Conservation (phyloP, 1,140 invertebrate genomes). For the Zaprionus camerounensis region DNA sequence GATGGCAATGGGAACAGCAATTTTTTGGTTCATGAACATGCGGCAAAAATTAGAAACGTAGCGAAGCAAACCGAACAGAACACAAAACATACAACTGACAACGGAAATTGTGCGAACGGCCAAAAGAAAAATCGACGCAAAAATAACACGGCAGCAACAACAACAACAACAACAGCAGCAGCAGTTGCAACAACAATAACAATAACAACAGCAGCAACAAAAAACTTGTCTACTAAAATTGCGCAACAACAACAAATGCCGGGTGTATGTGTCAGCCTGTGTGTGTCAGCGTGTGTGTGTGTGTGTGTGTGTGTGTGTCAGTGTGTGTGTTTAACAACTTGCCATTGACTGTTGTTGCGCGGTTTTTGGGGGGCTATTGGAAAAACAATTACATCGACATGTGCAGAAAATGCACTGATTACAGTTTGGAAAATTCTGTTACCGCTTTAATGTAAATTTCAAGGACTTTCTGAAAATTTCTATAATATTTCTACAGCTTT, state of each 20-base stretch:
- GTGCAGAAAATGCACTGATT: constrained; percentile 33
- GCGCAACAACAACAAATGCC: constrained; percentile 29
- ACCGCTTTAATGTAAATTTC: constrained; percentile 5
- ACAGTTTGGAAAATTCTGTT: constrained; percentile 13
- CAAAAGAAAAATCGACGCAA: constrained; percentile 58
- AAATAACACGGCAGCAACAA: constrained; percentile 40
- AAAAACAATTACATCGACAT: constrained; percentile 49
- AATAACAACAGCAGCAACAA: constrained; percentile 15
- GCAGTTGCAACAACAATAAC: neutral
- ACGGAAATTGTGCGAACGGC: constrained; percentile 59
- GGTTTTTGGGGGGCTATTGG: constrained; percentile 41
- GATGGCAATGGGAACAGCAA: constrained; percentile 44
- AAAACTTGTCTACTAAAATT: constrained; percentile 24
- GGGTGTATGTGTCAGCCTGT: constrained; percentile 13
- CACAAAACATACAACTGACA: constrained; percentile 61
- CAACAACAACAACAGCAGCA: constrained; percentile 13
- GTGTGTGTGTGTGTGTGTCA: constrained; percentile 15
- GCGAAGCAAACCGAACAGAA: constrained; percentile 40
- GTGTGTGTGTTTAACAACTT: constrained; percentile 53
- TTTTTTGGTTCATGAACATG: constrained; percentile 74
- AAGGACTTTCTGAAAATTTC: neutral
- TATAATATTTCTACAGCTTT: neutral
- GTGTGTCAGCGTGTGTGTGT: neutral
- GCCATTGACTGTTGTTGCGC: constrained; percentile 40
- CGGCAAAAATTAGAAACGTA: constrained; percentile 74